Percentiles rank a stretch among this genome's conserved stretches.
phyloP scores from a whole-genome alignment of 1,140 invertebrate genomes.

The Drosophila obscura region DNA sequence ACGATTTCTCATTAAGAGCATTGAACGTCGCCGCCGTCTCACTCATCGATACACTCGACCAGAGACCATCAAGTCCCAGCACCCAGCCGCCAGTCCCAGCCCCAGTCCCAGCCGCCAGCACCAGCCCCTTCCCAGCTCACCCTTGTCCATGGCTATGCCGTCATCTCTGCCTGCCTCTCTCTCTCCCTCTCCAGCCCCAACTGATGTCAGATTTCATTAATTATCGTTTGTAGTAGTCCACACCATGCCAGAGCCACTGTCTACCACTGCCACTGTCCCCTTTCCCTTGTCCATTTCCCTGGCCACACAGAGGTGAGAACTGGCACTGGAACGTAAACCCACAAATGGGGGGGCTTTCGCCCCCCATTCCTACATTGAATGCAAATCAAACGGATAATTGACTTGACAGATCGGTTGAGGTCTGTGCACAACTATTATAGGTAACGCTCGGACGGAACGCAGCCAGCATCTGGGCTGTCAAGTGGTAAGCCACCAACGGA shows the following conservation, averaged over 20 bases:
- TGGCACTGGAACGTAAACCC: too few relatives aligned
- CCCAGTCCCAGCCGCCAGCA: too few relatives aligned
- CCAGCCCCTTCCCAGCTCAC: not conserved
- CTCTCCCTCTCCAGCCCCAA: constrained; percentile 2
- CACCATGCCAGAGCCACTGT: constrained; percentile 43
- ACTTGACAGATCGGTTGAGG: constrained; percentile 23
- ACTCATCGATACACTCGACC: constrained; percentile 72
- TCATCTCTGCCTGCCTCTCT: too few relatives aligned
- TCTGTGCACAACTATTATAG: too few relatives aligned
- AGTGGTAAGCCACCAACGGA: too few relatives aligned
- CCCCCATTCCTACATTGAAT: too few relatives aligned
- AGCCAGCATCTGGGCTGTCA: not conserved
- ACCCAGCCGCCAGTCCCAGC: too few relatives aligned
- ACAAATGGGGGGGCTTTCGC: too few relatives aligned
- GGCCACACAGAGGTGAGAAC: too few relatives aligned
- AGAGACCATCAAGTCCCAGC: not conserved
- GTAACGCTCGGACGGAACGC: not conserved
- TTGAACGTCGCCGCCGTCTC: constrained; percentile 59
- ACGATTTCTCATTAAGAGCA: constrained; percentile 82
- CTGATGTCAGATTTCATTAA: constrained; percentile 81
- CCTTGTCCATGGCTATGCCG: constrained; percentile 18
- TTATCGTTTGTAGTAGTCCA: constrained; percentile 81
- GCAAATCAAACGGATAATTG: constrained; percentile 61
- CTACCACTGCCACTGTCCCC: too few relatives aligned
- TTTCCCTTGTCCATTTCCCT: too few relatives aligned